Conservation (phyloP, 1,140 invertebrate genomes). For the Calliopsis andreniformis region DNA sequence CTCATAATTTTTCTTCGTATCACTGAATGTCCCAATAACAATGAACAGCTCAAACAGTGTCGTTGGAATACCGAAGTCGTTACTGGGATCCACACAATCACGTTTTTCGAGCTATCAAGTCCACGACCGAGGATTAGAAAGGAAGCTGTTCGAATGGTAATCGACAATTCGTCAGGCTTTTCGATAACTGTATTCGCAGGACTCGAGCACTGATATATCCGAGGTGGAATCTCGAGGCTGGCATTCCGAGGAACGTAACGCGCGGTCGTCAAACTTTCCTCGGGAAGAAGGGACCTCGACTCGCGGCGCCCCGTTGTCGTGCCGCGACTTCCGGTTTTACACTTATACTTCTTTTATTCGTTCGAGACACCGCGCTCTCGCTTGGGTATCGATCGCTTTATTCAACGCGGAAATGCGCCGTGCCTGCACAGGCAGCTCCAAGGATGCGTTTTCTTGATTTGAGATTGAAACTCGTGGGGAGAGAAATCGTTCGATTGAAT, state of each 20-base stretch:
- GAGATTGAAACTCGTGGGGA: no score
- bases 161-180: background rate
- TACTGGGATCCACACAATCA: no score
- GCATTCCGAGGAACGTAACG: background rate
- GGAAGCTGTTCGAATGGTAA: conserved; percentile 16
- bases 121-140: conserved; percentile 29
- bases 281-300: background rate
- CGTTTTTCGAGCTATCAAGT: no score
- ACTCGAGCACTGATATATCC: conserved; percentile 10
- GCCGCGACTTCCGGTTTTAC: conserved; percentile 19
- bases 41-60: no score
- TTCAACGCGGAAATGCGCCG: background rate
- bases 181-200: conserved; percentile 32
- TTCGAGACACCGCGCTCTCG: background rate
- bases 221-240: background rate
- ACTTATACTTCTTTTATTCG: conserved; percentile 18
- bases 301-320: background rate
- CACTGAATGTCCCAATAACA: no score
- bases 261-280: conserved; percentile 4
- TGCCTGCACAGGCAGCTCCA: background rate
- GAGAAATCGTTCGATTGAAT: no score
- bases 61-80: no score
- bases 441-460: background rate
- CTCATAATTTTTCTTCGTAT: no score
- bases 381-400: background rate